Evolutionary conservation across 2,888 invertebrate species (phyloP), one percentile per base, ranked within the genome.

Genomic region (Phalera bucephala): DNA sequence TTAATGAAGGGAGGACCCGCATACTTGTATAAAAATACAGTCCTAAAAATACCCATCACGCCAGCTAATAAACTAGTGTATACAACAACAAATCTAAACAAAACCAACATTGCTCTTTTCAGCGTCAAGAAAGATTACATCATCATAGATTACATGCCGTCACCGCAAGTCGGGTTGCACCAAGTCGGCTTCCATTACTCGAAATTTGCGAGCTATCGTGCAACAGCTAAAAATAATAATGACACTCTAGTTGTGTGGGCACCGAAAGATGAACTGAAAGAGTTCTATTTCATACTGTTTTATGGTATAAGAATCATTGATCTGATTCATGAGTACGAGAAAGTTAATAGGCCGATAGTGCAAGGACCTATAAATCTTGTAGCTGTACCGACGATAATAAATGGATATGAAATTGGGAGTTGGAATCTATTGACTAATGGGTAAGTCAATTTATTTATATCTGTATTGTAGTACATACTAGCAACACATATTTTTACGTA

Each of bases 391-490:
- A 51, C 58, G 1, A 52, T 65, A 6, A 43, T 87, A 36, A 65
- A 73, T 46, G 79, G 81, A 1, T 88, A 83, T 54, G 87, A 87
- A 45, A 64, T 79, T 30, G 77, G 73, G 1, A 84, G 85, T 40
- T 88, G 87, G 87, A 85, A 80, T 67, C 64, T 87, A 28, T 58
- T 86, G 25, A 83, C 83, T n/a, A 84, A 81, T 47, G 76, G 80
- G 87, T 87, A 54, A 74, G 80, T 63, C 2, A 17, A 17, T 17
- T 17, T 17, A 17, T 5, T 17, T 3, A 17, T 3, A 17, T 3
- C 17, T 17, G 17, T 17, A 17, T 17, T n/a, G n/a, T n/a, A n/a
- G n/a, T n/a, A n/a, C n/a, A n/a, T n/a, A n/a, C n/a, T n/a, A n/a
- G n/a, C n/a, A n/a, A n/a, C n/a, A n/a, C n/a, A n/a, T n/a, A n/a